These are phyloP conservation scores for Sebastes umbrosus DNA, from an alignment of 2,797 vertebrate genomes.

Conservation along the genomic window DNA sequence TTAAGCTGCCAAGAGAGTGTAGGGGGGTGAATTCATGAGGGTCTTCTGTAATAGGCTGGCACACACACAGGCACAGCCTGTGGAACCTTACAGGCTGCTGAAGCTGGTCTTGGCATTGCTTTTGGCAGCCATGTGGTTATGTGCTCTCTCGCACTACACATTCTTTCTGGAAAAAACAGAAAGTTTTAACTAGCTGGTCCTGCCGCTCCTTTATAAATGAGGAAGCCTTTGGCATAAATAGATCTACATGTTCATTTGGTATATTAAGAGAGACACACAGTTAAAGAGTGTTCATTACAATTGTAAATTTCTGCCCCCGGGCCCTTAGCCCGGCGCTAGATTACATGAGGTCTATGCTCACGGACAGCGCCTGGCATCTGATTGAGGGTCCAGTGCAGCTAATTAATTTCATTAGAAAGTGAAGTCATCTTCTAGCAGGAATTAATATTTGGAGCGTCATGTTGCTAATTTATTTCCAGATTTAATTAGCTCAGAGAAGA, in stretches of 20 bases:
- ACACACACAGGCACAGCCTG: slow-evolving; percentile 71
- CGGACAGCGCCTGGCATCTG: slow-evolving; percentile 98
- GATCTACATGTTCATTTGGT: slow-evolving; percentile 96
- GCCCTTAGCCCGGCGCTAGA: slow-evolving; percentile 92
- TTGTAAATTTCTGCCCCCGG: slow-evolving; percentile 98
- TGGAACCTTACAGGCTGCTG: slow-evolving; percentile 74
- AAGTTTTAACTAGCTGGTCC: slow-evolving; percentile 89
- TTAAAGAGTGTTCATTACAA: slow-evolving; percentile 99
- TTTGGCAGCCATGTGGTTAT: slow-evolving; percentile 80
- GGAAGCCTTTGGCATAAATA: slow-evolving; percentile 93
- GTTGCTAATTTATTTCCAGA: slow-evolving; percentile 99
- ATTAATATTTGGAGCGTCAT: slow-evolving; percentile 99
- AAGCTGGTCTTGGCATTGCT: slow-evolving; percentile 77
- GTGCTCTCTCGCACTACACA: slow-evolving; percentile 83
- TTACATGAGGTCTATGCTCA: slow-evolving; percentile 99
- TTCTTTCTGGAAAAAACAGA: slow-evolving; percentile 72
- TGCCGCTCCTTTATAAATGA: slow-evolving; percentile 89
- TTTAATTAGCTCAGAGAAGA: slow-evolving; percentile 99
- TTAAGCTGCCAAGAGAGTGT: slow-evolving; percentile 72
- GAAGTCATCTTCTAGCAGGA: slow-evolving; percentile 99
- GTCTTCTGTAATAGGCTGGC: slow-evolving; percentile 78
- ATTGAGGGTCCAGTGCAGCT: slow-evolving; percentile 99
- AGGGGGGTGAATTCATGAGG: slow-evolving; percentile 72
- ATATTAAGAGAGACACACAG: slow-evolving; percentile 97
- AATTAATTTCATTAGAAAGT: slow-evolving; percentile 99